Evolutionary conservation across 2,888 invertebrate species (phyloP), one percentile per base, ranked within the genome.

Genomic region (Steromphala cineraria): DNA sequence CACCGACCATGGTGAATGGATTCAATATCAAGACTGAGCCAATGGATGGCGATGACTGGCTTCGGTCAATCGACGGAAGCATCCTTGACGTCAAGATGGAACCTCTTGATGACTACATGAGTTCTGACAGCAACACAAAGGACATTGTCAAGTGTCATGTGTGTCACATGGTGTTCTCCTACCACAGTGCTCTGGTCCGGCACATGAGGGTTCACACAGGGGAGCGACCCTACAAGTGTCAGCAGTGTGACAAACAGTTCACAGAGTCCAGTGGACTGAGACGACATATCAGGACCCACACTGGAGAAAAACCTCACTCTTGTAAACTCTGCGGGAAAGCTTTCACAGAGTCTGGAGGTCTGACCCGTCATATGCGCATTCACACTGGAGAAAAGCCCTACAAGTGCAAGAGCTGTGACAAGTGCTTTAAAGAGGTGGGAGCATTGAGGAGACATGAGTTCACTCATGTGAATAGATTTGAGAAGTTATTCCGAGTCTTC

Each of bases 121-220:
- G 24, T 7, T 19, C 19, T 56, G 21, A 21, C 24, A 36, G 71
- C 36, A 36, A 71, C 19, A 19, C 40, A 4, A 71, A 71, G 71
- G 36, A 40, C 10, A 28, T 71, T 15, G 71, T 71, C 17, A 31
- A 71, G 36, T 71, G 71, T 19, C 28, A 71, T 8, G 8, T 71
- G 17, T 71, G 71, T 71, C 36, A 71, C 71, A 71, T 71, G 71
- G 71, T 71, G 71, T 71, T 71, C n/a, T 71, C 71, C 10, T 71
- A 71, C 71, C 28, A 71, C 36, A 71, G 71, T 13, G 71, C 71
- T 4, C 46, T 46, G 4, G 46, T 46, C 8, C 5, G 46, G 13
- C 46, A 46, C 46, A 46, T 46, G 46, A 46, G 46, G 46, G 13
- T 46, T 10, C 46, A 46, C 46, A 46, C 46, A 46, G 46, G 46